Evolutionary conservation across 2,888 invertebrate genomes (phyloP), one percentile per base, ranked within the genome.

Genomic region (Spialia ferax): DNA sequence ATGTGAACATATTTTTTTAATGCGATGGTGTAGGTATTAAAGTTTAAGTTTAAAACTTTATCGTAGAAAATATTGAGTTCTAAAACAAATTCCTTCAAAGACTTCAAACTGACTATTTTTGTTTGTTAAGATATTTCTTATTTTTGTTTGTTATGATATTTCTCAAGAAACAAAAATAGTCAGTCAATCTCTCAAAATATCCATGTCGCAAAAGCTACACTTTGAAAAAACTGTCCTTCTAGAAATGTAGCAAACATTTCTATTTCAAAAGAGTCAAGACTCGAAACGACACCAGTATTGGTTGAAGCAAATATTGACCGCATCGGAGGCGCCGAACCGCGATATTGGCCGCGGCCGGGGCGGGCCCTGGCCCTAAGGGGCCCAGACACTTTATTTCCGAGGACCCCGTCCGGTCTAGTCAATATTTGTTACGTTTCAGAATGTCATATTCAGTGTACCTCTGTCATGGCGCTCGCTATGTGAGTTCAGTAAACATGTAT

Each of bases 281-380:
- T 48, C 5, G 48, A 22, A 22, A 50, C 7, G 18, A 15, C 45
- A 59, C 23, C 13, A 26, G 60, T 18, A 60, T 61, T 50, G 65
- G 50, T 38, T 50, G 60, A 35, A 23, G 54, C 66, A 60, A 66
- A 60, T 66, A 66, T 66, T 66, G 60, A 66, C 66, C 66, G 66
- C 66, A 54, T 54, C 66, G 60, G 60, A 54, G 60, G 66, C 66
- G 66, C 29, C 42, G 60, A 35, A 29, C 54, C 60, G 42, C 50
- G 65, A 60, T 65, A 65, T 65, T 65, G 65, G 32, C 35, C 35
- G 13, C 7, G 11, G 22, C 35, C 29, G 11, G 8, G 11, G 48
- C 22, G 11, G 48, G 15, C 50, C 65, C 65, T 55, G 57, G 55
- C 45, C 42, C 20, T 48, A 13, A 45, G 7, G 18, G 45, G 8